Evolutionary conservation across 2,113 vertebrate species (phyloP).

Genomic region (Neolamprologus hecqui): DNA sequence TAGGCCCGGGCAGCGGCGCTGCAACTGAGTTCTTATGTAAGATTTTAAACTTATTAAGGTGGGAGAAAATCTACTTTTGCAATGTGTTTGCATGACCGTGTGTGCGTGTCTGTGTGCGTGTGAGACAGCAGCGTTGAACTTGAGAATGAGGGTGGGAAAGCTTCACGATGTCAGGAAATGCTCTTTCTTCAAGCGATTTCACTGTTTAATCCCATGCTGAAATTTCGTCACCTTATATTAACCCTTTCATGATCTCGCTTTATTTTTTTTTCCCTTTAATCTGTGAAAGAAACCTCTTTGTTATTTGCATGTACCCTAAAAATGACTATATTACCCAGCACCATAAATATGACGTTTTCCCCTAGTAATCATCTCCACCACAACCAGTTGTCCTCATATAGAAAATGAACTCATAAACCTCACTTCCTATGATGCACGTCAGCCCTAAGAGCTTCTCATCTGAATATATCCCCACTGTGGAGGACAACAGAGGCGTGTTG

Average conservation of each 20-base stretch:
- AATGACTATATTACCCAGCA: background rate
- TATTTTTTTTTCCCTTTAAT: background rate
- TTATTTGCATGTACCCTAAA: background rate
- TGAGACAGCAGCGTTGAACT: background rate
- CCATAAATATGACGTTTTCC: background rate
- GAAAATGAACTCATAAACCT: conserved; percentile 13
- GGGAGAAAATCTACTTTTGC: background rate
- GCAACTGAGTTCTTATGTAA: background rate
- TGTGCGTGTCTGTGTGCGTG: background rate
- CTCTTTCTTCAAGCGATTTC: background rate
- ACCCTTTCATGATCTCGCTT: background rate
- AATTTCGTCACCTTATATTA: background rate
- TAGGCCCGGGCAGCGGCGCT: background rate
- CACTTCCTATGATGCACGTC: conserved; percentile 22
- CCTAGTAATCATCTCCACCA: conserved; percentile 6
- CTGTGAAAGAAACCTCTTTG: background rate
- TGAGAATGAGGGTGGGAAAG: background rate
- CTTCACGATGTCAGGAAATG: conserved; percentile 1
- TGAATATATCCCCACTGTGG: conserved; percentile 39
- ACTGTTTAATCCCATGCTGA: background rate
- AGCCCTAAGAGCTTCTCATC: conserved; percentile 1
- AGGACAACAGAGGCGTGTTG: conserved; percentile 52
- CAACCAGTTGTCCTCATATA: conserved; percentile 12
- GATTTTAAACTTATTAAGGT: conserved; percentile 10
- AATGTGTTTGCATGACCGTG: background rate